Conservation (phyloP, 2,797 vertebrate species). For the Alexandromys oeconomus region DNA sequence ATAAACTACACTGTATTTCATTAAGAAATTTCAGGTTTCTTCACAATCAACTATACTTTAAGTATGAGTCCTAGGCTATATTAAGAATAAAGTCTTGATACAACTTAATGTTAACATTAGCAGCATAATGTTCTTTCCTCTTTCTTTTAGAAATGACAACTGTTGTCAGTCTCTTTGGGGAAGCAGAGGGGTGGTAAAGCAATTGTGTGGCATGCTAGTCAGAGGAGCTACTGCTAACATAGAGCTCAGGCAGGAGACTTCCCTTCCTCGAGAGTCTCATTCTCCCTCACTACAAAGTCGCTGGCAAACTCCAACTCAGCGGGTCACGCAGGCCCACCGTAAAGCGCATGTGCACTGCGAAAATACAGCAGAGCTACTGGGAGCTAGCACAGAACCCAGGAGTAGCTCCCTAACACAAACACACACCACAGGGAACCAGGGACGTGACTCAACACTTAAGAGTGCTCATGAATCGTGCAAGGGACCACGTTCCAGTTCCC, state of each 20-base stretch:
- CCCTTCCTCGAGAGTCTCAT: background rate
- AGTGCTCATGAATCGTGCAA: too few relatives aligned
- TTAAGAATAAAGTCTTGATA: background rate
- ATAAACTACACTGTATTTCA: background rate
- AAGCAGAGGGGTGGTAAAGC: background rate
- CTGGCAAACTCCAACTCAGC: background rate
- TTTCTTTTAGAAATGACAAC: slow-evolving; percentile 52
- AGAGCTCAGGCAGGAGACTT: background rate
- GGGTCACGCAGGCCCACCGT: background rate
- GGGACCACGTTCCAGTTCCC: too few relatives aligned
- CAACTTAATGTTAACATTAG: background rate
- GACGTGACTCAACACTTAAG: too few relatives aligned
- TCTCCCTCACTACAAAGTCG: background rate
- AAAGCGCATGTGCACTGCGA: background rate
- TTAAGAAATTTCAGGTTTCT: background rate
- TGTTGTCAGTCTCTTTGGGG: background rate
- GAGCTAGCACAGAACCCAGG: background rate
- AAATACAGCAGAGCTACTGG: background rate
- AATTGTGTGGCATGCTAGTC: background rate
- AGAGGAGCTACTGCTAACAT: background rate
- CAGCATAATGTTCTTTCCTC: slow-evolving; percentile 8
- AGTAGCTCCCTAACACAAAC: background rate
- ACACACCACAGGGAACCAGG: rapidly evolving
- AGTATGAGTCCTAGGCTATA: background rate
- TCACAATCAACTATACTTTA: background rate